Base-by-base conservation (phyloP, 53 echinoderm and acorn worm genomes). In the Zoroaster sp. region DNA sequence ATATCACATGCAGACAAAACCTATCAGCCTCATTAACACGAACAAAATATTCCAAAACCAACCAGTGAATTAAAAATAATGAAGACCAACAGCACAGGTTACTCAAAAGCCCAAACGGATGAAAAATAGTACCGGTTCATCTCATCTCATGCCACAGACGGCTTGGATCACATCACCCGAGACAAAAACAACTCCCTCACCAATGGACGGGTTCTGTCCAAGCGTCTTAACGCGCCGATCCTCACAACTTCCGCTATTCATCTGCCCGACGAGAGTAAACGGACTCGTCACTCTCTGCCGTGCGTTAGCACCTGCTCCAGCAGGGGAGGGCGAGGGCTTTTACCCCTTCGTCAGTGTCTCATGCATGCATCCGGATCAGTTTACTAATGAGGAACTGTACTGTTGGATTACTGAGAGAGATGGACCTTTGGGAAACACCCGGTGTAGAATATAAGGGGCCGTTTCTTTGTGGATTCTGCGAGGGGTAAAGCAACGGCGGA, bases 211-310 rank as follows among this genome's bases (percentile, higher is more conserved):
- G 85, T 69, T 85, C 35, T 85, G 85, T 71, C 85, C 69, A 13
- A 54, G 45, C 69, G 72, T 70, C 71, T 85, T 85, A 85, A 49
- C 85, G 42, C 70, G 20, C 14, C 85, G 33, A 85, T 85, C 85
- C 70, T 85, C 85, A 85, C 71, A 21, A 70, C 85, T 85, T 85
- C 85, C 85, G 85, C 71, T 70, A 69, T 85, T 85, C 85, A 85
- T 85, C 85, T 51, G 71, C 85, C 18, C 35, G 70, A 21, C 46
- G 69, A 69, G 69, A 70, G 69, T 85, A 85, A 68, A 85, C 66
- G 43, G 52, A 70, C 46, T 70, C 47, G 69, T 70, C 69, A 85
- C 85, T 85, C 85, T 45, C 32, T 39, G 71, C 52, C 49, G 85
- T 70, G 85, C 49, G 25, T 49, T 46, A 42, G 47, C 85, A 85